A percentile compares a stretch with the other conserved stretches of the same genome.
These are phyloP conservation scores for Heptranchias perlo DNA, from an alignment of 2,113 vertebrate genomes.

Conservation along the genomic window DNA sequence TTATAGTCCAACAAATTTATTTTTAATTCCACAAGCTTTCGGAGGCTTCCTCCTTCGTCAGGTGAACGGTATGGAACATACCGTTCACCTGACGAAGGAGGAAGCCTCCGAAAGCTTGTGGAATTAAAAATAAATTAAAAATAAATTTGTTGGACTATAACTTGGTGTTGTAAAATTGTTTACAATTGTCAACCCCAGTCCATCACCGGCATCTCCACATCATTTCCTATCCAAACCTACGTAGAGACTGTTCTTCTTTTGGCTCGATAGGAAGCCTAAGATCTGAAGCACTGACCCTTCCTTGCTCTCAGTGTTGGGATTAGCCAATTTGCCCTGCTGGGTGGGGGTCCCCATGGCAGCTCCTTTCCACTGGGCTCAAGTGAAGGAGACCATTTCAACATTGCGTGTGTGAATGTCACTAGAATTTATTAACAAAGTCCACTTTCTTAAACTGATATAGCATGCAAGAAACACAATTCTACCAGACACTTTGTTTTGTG, in stretches of 20 bases:
- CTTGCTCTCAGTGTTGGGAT: neutral
- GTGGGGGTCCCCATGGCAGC: neutral
- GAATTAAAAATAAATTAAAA: too few relatives aligned
- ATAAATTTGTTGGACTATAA: too few relatives aligned
- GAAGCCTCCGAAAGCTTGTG: too few relatives aligned
- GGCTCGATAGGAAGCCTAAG: neutral
- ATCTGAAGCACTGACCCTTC: neutral
- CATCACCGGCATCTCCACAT: too few relatives aligned
- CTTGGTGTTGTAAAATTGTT: too few relatives aligned
- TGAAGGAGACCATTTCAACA: neutral
- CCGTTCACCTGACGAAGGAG: too few relatives aligned
- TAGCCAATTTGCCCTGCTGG: neutral
- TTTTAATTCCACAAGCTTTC: too few relatives aligned
- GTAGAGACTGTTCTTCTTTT: neutral
- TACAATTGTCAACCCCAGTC: too few relatives aligned
- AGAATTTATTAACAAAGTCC: neutral
- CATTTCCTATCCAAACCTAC: neutral
- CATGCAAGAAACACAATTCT: neutral
- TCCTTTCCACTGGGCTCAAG: neutral
- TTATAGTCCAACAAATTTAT: too few relatives aligned
- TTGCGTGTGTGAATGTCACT: neutral
- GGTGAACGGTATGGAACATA: too few relatives aligned
- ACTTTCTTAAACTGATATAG: neutral
- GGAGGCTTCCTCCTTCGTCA: too few relatives aligned
- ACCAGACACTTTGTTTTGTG: neutral